Conservation (phyloP, 2,797 vertebrate genomes). For the Enteromius unitaeniatus region DNA sequence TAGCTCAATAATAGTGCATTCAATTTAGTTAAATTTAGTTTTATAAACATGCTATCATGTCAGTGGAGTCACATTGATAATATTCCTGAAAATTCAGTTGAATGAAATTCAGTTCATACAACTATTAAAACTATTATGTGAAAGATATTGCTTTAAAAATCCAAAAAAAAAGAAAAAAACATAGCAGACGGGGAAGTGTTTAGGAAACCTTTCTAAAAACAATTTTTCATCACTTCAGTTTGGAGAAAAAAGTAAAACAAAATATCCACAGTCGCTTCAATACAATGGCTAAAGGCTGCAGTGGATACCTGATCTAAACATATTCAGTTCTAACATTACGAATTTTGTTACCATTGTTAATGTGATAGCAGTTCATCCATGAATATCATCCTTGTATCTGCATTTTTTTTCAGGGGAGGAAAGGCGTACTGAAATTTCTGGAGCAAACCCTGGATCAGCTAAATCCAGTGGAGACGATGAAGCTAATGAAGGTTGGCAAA, state of each 20-base stretch:
- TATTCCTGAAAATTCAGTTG: neutral
- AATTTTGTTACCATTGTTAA: neutral
- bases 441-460: neutral
- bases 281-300: neutral
- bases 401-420: neutral
- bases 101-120: neutral
- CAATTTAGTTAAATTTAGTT: neutral
- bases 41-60: neutral
- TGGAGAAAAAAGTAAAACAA: too few relatives aligned
- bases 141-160: neutral
- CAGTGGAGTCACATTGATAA: neutral
- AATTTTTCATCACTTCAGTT: neutral
- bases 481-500: constrained; percentile 8
- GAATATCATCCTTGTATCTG: neutral
- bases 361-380: too few relatives aligned
- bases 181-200: neutral
- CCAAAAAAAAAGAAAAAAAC: neutral
- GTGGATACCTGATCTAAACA: neutral
- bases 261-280: neutral
- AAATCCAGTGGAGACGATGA: neutral
- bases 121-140: neutral
- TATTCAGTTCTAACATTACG: neutral
- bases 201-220: neutral
- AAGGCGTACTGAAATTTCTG: fast-evolving
- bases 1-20: neutral